Evolutionary conservation across 2,888 invertebrate genomes (phyloP), one percentile per base, ranked within the genome.

Genomic region (Geotrupes spiniger): DNA sequence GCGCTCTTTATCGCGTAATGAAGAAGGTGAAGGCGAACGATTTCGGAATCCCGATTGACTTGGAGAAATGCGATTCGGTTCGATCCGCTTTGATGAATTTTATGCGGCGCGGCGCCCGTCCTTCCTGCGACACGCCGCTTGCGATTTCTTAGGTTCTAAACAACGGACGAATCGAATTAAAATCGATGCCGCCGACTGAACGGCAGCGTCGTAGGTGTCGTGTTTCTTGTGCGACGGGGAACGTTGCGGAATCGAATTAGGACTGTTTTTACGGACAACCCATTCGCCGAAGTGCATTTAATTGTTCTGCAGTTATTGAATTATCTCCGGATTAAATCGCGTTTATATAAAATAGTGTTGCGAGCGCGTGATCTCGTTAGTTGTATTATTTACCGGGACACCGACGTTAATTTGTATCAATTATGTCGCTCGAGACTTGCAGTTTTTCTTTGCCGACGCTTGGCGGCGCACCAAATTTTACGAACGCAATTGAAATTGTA

Each of bases 341-440:
- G 57, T 65, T 64, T 63, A 57, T 57, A 58, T 56, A 59, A 64
- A 64, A 63, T 64, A 63, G 57, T 58, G 53, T 52, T 51, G 44
- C 41, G 53, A 51, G 60, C 55, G 62, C 59, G 59, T 60, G 64
- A 68, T 67, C 66, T 66, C 59, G 66, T 69, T 69, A 69, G 63
- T 62, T 63, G 60, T 63, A 64, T 67, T 69, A 68, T 69, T 67
- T 68, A 66, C 65, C 64, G 63, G 59, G 63, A 64, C 63, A 65
- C 67, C 63, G 61, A 60, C 62, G 61, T 68, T 66, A 67, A 70
- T 70, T 69, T 68, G 68, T 70, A 65, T 70, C 68, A 70, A 69
- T 70, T 70, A 69, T 51, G 46, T 49, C 46, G 53, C 52, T 51
- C 49, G 48, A 47, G 52, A 56, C 33, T 40, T 26, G 27, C 15